Evolutionary conservation across 2,888 invertebrate species (phyloP).

Genomic region (Sphinx pinastri): DNA sequence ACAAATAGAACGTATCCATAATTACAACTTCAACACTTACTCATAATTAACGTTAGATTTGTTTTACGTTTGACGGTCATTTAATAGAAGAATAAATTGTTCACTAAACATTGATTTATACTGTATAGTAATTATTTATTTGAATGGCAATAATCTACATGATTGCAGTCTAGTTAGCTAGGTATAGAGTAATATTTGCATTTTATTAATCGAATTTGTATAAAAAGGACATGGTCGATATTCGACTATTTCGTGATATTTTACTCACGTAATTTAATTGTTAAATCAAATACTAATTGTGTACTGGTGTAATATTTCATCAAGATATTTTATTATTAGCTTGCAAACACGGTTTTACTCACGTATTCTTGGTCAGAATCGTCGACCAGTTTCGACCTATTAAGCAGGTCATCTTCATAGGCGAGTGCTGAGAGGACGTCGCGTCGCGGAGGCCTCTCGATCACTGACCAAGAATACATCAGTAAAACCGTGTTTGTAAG

Average conservation of each 20-base stretch:
- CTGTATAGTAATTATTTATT: not conserved
- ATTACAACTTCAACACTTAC: slow-evolving; percentile 12
- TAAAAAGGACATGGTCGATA: not conserved
- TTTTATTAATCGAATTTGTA: not conserved
- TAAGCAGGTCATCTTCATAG: no score
- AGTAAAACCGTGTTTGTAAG: no score
- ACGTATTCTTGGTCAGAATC: no score
- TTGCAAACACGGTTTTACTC: no score
- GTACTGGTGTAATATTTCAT: no score
- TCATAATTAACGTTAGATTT: slow-evolving; percentile 6
- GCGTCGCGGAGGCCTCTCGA: no score
- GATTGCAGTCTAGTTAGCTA: not conserved
- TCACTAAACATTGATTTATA: not conserved
- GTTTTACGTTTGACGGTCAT: not conserved
- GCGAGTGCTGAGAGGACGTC: no score
- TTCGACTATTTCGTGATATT: no score
- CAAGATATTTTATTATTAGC: not conserved
- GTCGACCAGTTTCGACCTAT: no score
- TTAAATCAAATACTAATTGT: no score
- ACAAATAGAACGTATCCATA: slow-evolving; percentile 8
- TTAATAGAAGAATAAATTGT: slow-evolving; percentile 2
- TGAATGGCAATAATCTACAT: not conserved
- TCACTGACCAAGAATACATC: no score
- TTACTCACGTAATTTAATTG: no score
- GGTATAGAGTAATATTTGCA: not conserved